Evolutionary conservation across 2,113 vertebrate genomes (phyloP), one percentile per base, ranked within the genome.

Genomic region (Daphoenositta chrysoptera): DNA sequence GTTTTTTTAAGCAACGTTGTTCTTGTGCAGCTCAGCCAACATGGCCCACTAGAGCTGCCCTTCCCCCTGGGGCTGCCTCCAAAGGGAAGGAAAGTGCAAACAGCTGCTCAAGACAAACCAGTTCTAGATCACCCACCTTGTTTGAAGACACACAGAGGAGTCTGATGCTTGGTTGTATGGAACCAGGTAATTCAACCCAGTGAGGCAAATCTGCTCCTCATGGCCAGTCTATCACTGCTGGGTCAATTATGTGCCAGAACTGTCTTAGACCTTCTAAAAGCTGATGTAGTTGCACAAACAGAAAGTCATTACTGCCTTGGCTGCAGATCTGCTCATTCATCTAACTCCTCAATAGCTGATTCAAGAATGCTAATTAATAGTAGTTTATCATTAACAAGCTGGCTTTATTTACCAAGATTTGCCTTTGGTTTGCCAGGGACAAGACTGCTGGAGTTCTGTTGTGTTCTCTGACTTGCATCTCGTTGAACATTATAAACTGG

Each of bases 281-380:
- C 96, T 94, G 96, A 93, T 87, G 61, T 47, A 75, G 56, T 21
- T 83, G 63, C 66, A 56, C 27, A 71, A 85, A 96, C 56, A 82
- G 28, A 87, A 94, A 92, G 50, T 71, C 37, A 68, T 89, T 89
- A 89, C 19, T 68, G 68, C 73, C 63, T 69, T 70, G 47, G 68
- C 47, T 91, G 65, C 53, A 70, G 42, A 63, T 58, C 42, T 68
- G 70, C 53, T 79, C 53, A 79, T 89, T 96, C 82, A 93, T 68
- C 44, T 82, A 27, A n/a, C 53, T 73, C 42, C 60, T 93, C 75
- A 72, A 56, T 18, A 79, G 75, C 31, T 85, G 69, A 50, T 76
- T 94, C 70, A 88, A 87, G 40, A 93, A 71, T 69, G 48, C 78
- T 85, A 94, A 83, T 86, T 93, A 83, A 85, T 83, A 84, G 66